Conservation (phyloP, 2,797 vertebrate species). For the Florisuga fusca region DNA sequence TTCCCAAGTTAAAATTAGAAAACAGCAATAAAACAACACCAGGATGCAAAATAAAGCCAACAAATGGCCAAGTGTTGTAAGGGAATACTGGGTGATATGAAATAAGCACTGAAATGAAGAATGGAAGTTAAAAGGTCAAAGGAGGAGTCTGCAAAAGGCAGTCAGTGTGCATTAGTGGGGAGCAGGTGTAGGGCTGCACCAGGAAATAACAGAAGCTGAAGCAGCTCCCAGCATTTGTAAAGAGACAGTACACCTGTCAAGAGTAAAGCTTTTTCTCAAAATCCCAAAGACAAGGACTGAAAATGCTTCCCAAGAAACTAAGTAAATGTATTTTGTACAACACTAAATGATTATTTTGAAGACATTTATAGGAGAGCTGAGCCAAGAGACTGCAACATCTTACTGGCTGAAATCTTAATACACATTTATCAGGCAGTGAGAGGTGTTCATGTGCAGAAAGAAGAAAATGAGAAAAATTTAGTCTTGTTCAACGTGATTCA, state of each 20-base stretch:
- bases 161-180: not conserved
- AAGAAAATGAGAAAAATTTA: not conserved
- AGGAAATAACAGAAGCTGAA: not conserved
- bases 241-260: not conserved
- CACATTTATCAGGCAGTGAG: not conserved
- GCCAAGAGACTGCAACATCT: not conserved
- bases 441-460: not conserved
- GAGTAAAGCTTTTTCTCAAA: not conserved
- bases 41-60: not conserved
- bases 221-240: not conserved
- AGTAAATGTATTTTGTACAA: not conserved
- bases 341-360: not conserved
- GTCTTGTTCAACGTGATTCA: not conserved
- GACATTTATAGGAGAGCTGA: not conserved
- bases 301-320: not conserved
- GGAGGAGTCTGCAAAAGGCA: not conserved
- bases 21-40: not conserved
- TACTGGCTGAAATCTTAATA: not conserved
- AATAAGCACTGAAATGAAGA: not conserved
- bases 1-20: not conserved
- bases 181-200: not conserved
- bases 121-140: not conserved
- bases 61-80: not conserved
- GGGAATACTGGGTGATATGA: not conserved
- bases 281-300: not conserved